Evolutionary conservation across 2,113 vertebrate genomes (phyloP).

Genomic region (Lophius piscatorius): DNA sequence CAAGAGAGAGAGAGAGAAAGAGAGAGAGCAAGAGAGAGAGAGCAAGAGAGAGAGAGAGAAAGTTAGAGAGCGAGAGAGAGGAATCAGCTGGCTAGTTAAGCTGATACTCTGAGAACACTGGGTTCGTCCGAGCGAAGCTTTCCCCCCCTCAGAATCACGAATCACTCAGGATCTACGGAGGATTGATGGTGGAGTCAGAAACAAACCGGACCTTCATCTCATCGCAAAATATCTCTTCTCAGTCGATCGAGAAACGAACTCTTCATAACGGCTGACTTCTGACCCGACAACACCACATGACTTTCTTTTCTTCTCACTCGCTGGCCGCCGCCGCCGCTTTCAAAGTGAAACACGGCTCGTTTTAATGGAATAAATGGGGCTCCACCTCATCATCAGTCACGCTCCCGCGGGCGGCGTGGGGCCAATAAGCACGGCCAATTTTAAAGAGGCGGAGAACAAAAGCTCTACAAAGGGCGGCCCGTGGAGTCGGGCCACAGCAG

Average conservation of each 20-base stretch:
- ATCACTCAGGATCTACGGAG: constrained; percentile 32
- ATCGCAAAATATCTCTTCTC: constrained; percentile 42
- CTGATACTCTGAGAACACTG: background rate
- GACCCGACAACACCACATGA: constrained; percentile 77
- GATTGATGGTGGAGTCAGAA: constrained; percentile 38
- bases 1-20: too few species aligned
- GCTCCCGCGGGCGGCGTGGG: constrained; percentile 86
- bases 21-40: too few species aligned
- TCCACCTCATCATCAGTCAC: constrained; percentile 91
- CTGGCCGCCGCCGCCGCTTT: constrained; percentile 84
- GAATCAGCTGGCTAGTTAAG: constrained; percentile 32
- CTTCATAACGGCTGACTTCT: constrained; percentile 64
- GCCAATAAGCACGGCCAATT: constrained; percentile 92
- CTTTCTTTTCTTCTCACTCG: constrained; percentile 82
- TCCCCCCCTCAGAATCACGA: constrained; percentile 28
- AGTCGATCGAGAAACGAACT: constrained; percentile 36
- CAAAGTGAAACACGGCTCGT: constrained; percentile 88
- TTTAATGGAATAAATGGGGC: constrained; percentile 91
- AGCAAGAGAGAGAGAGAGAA: background rate
- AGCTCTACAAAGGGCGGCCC: constrained; percentile 85
- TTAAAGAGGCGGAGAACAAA: constrained; percentile 90
- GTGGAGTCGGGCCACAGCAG: constrained; percentile 84
- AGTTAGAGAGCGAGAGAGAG: background rate
- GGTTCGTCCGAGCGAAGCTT: constrained; percentile 21
- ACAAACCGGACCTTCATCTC: constrained; percentile 31